phyloP scores from a whole-genome alignment of 2,797 vertebrate genomes.

The Liasis olivaceus region DNA sequence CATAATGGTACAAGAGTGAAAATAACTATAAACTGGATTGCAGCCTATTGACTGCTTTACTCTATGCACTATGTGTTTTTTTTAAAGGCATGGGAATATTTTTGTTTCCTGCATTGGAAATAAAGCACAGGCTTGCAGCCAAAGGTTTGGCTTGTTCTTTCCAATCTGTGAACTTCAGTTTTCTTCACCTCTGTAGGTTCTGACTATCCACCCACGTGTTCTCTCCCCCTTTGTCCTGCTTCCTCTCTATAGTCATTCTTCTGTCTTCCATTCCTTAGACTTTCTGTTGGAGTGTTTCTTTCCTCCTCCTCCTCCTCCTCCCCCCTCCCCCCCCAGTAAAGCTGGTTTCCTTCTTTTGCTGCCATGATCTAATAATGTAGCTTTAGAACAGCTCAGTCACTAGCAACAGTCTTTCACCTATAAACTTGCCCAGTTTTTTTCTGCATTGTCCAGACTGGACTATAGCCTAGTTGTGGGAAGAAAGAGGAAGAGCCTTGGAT shows the following conservation, averaged over 20 bases:
- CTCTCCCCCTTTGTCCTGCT: background rate
- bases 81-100: conserved; percentile 4
- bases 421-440: background rate
- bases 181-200: background rate
- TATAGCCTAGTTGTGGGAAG: background rate
- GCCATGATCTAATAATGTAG: background rate
- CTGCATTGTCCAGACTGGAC: background rate
- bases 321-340: background rate
- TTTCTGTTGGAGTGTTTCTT: background rate
- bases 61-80: background rate
- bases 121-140: conserved; percentile 11
- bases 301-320: background rate
- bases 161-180: background rate
- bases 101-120: conserved; percentile 9
- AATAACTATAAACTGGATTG: background rate
- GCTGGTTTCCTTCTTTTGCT: background rate
- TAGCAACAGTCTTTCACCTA: background rate
- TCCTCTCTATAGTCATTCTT: background rate
- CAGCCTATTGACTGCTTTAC: background rate
- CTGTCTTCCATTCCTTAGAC: background rate
- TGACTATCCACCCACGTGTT: background rate
- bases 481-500: background rate
- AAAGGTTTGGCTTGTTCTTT: background rate
- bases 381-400: background rate
- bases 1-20: conserved; percentile 9